Evolutionary conservation across 1,140 invertebrate species (phyloP), one percentile per base, ranked within the genome.

Genomic region (Bombus waltoni): DNA sequence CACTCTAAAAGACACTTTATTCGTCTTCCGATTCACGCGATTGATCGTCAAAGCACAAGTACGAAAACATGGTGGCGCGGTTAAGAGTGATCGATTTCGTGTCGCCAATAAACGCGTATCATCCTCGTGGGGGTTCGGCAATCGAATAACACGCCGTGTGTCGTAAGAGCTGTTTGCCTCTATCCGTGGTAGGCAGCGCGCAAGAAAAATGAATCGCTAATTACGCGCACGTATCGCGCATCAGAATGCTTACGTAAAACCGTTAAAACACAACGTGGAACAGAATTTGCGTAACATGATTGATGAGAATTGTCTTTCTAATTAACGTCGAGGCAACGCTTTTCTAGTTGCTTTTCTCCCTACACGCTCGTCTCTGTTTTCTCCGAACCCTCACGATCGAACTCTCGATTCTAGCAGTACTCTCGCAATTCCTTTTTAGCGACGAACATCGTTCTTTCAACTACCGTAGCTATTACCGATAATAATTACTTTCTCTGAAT

Each of bases 91-190:
- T 85, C 83, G 78, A 76, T 80, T 73, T 65, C 70, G 53, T 66
- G 87, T 86, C 78, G 81, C 59, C 78, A 28, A 40, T 32, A 53
- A 85, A 85, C 74, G 77, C 68, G 72, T 53, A 66, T 62, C 82
- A 83, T 71, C 80, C 90, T 83, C 83, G 32, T n/a, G 86, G 78
- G 88, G 47, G 40, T 18, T n/a, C 72, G 75, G 73, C 86, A 90
- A 91, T 91, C 90, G 78, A 88, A 88, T 89, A 83, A 89, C 72
- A 73, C 82, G 62, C 44, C 78, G 79, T 81, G 77, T 66, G 89
- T 82, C 87, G 85, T 87, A 80, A 76, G 32, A 35, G 32, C 42
- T 70, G 40, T n/a, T 40, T 13, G 59, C 32, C 59, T 47, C 73
- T 47, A 53, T 53, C 18, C 8, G 22, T 4, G 42, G 35, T 22